Percentiles rank a stretch among this genome's conserved stretches.
phyloP scores from a whole-genome alignment of 1,140 invertebrate genomes.

The Littorina saxatilis region DNA sequence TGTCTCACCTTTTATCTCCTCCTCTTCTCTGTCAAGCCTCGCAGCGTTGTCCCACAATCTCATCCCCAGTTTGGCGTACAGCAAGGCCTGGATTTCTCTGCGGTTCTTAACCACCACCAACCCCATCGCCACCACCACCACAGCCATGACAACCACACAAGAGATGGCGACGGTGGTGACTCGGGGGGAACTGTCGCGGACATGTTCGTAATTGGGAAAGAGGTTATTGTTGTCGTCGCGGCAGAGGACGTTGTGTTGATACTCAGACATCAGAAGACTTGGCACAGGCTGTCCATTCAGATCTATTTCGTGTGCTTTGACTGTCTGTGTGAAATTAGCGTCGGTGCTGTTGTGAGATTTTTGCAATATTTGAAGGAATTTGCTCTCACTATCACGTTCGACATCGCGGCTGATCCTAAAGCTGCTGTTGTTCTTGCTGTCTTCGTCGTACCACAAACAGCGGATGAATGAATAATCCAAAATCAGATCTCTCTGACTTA shows the following conservation, averaged over 20 bases:
- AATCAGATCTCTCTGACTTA: constrained; percentile 22
- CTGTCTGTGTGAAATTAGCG: too few species aligned
- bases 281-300: neutral
- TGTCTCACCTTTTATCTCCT: too few species aligned
- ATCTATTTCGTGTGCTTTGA: too few species aligned
- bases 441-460: constrained; percentile 29
- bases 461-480: constrained; percentile 33
- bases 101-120: constrained; percentile 42
- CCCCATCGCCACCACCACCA: constrained; percentile 33
- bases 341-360: too few species aligned
- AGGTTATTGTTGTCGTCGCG: neutral
- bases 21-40: neutral
- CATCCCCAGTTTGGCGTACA: constrained; percentile 52
- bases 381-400: neutral
- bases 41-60: constrained; percentile 42
- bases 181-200: neutral
- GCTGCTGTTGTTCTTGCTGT: neutral
- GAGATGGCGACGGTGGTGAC: neutral
- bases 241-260: neutral
- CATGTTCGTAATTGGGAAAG: neutral
- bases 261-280: neutral
- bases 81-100: constrained; percentile 49
- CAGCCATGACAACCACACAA: constrained; percentile 3
- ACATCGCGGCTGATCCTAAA: neutral
- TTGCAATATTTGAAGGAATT: too few species aligned